Evolutionary conservation across 2,113 vertebrate genomes (phyloP).

Genomic region (Mellivora capensis): DNA sequence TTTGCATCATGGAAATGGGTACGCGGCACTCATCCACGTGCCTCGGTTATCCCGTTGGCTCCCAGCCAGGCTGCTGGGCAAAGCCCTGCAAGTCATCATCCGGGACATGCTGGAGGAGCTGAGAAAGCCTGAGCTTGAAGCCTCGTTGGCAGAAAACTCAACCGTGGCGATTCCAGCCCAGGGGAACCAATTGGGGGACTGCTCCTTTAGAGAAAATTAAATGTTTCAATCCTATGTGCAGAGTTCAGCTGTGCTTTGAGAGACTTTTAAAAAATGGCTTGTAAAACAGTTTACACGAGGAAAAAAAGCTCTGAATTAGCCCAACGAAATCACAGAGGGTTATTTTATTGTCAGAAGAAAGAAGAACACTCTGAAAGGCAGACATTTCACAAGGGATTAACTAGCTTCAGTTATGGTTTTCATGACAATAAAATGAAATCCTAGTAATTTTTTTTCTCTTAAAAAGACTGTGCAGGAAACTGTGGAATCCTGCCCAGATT

Average conservation of each 20-base stretch:
- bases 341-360: conserved; percentile 26
- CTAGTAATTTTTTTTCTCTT: not conserved
- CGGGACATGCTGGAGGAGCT: conserved; percentile 81
- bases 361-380: not conserved
- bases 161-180: not conserved
- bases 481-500: not conserved
- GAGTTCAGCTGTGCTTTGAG: not conserved
- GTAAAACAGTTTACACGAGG: conserved; percentile 21
- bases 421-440: conserved; percentile 34
- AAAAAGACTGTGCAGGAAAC: not conserved
- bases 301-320: not conserved
- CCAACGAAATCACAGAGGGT: not conserved
- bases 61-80: conserved; percentile 81
- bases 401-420: conserved; percentile 28
- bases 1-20: conserved; percentile 80
- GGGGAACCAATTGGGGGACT: not conserved
- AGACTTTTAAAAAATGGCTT: not conserved
- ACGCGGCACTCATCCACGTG: conserved; percentile 85
- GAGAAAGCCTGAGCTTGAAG: not conserved
- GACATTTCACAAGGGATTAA: conserved; percentile 30
- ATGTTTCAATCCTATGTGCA: not conserved
- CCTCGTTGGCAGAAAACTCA: not conserved
- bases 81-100: conserved; percentile 83
- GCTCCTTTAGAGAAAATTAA: not conserved
- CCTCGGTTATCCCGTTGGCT: conserved; percentile 77